A percentile compares a stretch with the other conserved stretches of the same genome.
Evolutionary conservation across 1,140 invertebrate genomes (phyloP).

Genomic region (Ylistrum balloti): DNA sequence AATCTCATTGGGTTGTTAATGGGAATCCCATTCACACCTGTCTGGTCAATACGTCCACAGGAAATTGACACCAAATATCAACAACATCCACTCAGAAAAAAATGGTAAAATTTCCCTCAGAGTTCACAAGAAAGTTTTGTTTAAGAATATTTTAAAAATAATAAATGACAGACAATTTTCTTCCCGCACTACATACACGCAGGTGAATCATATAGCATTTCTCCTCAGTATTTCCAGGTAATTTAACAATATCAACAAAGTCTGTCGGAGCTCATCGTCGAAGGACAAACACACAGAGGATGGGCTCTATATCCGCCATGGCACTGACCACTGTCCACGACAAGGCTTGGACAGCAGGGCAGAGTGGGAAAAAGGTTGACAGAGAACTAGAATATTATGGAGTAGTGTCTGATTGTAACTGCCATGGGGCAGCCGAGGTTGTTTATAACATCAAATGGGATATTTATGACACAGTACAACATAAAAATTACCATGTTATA

Average conservation of each 20-base stretch:
- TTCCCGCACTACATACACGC: not conserved
- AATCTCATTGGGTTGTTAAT: too few relatives aligned
- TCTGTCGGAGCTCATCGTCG: not conserved
- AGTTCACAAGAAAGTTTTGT: too few relatives aligned
- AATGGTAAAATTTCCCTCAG: too few relatives aligned
- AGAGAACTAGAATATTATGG: not conserved
- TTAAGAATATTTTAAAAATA: too few relatives aligned
- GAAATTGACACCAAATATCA: not conserved
- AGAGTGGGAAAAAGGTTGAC: not conserved
- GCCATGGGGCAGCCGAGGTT: not conserved
- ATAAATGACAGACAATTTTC: too few relatives aligned
- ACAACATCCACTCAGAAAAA: too few relatives aligned
- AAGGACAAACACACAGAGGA: not conserved
- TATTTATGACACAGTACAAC: not conserved
- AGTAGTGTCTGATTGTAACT: not conserved
- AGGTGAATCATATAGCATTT: not conserved
- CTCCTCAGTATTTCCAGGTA: not conserved
- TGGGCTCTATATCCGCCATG: too few relatives aligned
- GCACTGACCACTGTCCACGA: too few relatives aligned
- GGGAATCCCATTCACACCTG: not conserved
- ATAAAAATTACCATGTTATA: conserved; percentile 36
- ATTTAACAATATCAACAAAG: not conserved
- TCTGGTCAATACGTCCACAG: not conserved
- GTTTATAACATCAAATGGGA: not conserved
- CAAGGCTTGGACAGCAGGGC: not conserved